Percentiles rank a stretch among this genome's conserved stretches.
Conservation (phyloP, 1,140 invertebrate genomes). For the Heliconius hermathena region DNA sequence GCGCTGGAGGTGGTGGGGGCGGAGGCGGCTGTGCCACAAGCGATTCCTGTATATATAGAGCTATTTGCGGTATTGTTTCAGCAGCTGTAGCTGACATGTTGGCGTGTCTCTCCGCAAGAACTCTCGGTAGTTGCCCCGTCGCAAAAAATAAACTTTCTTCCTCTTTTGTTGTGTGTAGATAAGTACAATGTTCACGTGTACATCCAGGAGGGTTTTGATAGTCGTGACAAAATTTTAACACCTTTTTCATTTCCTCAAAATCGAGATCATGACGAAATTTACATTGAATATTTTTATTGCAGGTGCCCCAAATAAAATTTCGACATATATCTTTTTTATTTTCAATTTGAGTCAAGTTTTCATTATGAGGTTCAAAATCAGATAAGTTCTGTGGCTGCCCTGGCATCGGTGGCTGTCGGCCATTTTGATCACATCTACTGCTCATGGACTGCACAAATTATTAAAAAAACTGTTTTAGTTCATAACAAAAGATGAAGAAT, state of each 20-base stretch:
- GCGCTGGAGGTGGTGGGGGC: constrained; percentile 27
- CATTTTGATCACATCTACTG: constrained; percentile 49
- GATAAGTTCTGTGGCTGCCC: constrained; percentile 40
- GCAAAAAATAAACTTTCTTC: constrained; percentile 58
- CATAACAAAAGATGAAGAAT: neutral
- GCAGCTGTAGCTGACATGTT: constrained; percentile 45
- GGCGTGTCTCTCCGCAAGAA: constrained; percentile 54
- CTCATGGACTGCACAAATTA: constrained; percentile 47
- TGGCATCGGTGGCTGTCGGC: constrained; percentile 48
- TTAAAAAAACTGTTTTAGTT: neutral
- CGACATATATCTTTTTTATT: constrained; percentile 53
- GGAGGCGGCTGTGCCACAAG: constrained; percentile 34
- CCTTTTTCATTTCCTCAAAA: constrained; percentile 62
- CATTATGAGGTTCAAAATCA: constrained; percentile 29
- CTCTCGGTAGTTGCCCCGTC: constrained; percentile 52
- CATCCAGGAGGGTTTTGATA: constrained; percentile 62
- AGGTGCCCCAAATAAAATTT: constrained; percentile 62
- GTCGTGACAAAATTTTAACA: constrained; percentile 65
- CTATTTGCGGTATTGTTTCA: constrained; percentile 50
- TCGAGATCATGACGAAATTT: constrained; percentile 58
- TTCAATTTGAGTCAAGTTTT: constrained; percentile 18
- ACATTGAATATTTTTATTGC: constrained; percentile 56
- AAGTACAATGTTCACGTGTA: constrained; percentile 56
- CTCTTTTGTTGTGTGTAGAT: constrained; percentile 58
- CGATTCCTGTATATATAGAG: constrained; percentile 49